Conservation (phyloP, 2,888 invertebrate species). For the Acleris emargana region DNA sequence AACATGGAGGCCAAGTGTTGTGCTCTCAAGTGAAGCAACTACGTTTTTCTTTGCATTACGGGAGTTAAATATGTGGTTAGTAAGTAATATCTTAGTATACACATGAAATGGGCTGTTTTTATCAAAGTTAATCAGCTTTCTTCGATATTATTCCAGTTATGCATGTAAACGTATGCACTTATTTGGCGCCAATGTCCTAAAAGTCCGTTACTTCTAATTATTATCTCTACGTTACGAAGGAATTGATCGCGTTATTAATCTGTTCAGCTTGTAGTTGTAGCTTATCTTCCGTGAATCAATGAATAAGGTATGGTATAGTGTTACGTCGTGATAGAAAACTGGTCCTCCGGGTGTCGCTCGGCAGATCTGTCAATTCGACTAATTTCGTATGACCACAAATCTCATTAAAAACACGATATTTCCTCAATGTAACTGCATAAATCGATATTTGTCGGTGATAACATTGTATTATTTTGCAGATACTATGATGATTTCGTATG, state of each 20-base stretch:
- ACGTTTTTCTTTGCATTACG: constrained; percentile 46
- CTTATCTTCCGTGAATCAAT: constrained; percentile 34
- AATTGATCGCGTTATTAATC: constrained; percentile 14
- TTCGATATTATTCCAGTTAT: constrained; percentile 40
- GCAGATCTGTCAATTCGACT: constrained; percentile 78
- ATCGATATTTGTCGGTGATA: constrained; percentile 15
- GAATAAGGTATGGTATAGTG: constrained; percentile 45
- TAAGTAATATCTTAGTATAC: constrained; percentile 42
- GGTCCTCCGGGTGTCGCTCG: constrained; percentile 78
- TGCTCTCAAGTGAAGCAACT: constrained; percentile 59
- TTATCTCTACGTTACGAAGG: constrained; percentile 42
- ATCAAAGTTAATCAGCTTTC: constrained; percentile 41
- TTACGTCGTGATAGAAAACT: constrained; percentile 68
- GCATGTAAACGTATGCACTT: constrained; percentile 80
- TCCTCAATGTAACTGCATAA: constrained; percentile 23
- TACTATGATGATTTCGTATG: constrained; percentile 46
- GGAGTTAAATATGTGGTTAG: constrained; percentile 56
- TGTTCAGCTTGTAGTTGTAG: constrained; percentile 12
- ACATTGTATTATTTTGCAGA: constrained; percentile 56
- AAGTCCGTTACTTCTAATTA: constrained; percentile 71
- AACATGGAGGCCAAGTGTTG: constrained; percentile 80
- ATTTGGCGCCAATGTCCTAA: constrained; percentile 81
- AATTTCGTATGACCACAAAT: constrained; percentile 61
- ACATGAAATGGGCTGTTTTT: constrained; percentile 18
- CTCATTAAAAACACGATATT: constrained; percentile 37